Evolutionary conservation across 2,113 vertebrate species (phyloP).

Genomic region (Setophaga petechia): DNA sequence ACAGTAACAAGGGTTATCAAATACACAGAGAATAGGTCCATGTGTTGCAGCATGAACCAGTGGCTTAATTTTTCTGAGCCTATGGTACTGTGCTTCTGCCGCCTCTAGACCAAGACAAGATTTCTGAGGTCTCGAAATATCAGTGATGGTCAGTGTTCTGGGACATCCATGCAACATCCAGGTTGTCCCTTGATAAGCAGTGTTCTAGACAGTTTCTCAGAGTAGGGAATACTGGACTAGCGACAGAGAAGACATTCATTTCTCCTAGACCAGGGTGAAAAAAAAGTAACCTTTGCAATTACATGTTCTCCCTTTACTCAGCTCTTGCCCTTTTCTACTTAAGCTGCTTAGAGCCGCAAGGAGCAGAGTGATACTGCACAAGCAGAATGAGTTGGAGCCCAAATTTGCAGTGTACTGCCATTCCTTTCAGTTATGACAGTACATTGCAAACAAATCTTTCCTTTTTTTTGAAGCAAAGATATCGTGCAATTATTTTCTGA

Average conservation of each 20-base stretch:
- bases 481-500: not conserved
- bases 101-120: not conserved
- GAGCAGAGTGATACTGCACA: not conserved
- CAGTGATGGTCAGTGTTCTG: not conserved
- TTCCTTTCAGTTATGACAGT: not conserved
- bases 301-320: not conserved
- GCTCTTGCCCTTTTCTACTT: not conserved
- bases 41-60: not conserved
- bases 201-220: not conserved
- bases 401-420: not conserved
- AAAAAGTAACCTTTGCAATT: not conserved
- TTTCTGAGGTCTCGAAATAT: not conserved
- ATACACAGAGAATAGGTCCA: not conserved
- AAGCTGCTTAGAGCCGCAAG: not conserved
- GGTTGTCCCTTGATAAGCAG: not conserved
- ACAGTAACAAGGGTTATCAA: not conserved
- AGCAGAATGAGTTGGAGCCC: not conserved
- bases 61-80: not conserved
- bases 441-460: not conserved
- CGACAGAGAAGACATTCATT: not conserved
- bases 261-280: not conserved
- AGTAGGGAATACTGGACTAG: not conserved
- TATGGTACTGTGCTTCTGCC: not conserved
- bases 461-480: not conserved
- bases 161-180: not conserved